These are phyloP conservation scores for Ciconia nigra DNA, from an alignment of 2,797 vertebrate genomes.

Conservation along the genomic window DNA sequence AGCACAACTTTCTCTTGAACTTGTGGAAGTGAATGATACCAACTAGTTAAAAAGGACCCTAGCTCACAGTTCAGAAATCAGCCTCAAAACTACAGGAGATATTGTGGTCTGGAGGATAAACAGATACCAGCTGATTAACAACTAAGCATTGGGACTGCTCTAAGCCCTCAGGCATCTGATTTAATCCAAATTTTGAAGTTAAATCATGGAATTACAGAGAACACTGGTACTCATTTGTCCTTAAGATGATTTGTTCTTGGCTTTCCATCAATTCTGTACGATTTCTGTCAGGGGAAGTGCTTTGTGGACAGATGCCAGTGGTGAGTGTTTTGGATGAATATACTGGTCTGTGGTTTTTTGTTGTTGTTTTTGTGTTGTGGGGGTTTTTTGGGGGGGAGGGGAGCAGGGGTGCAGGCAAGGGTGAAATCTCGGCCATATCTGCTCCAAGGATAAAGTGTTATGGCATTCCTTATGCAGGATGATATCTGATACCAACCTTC, in stretches of 20 bases:
- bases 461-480: background rate
- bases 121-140: background rate
- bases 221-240: background rate
- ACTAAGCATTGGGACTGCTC: background rate
- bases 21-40: background rate
- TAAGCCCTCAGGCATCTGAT: background rate
- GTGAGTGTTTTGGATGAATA: background rate
- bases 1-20: background rate
- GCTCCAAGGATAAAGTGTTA: background rate
- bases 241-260: slow-evolving; percentile 1
- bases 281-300: background rate
- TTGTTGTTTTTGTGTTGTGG: background rate
- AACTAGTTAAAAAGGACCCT: background rate
- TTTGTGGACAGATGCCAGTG: background rate
- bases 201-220: background rate
- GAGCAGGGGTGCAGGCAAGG: background rate
- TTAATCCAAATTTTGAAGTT: background rate
- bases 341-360: background rate
- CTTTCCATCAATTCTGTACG: background rate
- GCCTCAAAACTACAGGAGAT: background rate
- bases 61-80: background rate
- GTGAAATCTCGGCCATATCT: background rate
- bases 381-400: background rate
- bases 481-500: background rate
- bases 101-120: background rate